These are phyloP conservation scores for Rhagonycha fulva DNA, from an alignment of 2,888 invertebrate species.

Conservation along the genomic window DNA sequence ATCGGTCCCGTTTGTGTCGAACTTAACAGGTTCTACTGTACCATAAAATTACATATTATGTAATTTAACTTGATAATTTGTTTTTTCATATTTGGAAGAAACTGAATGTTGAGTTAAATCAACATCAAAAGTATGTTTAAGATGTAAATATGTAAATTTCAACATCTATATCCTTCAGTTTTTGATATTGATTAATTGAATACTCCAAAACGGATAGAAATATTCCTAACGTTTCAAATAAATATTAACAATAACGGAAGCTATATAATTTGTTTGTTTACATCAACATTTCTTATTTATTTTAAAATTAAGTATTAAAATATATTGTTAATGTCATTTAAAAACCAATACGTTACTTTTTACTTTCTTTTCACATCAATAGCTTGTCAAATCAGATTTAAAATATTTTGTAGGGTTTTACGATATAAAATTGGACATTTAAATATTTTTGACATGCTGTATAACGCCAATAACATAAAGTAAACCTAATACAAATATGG, in stretches of 20 bases:
- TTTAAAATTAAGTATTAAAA: neutral
- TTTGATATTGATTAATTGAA: neutral
- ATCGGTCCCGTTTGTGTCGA: too few species aligned
- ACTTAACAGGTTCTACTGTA: too few species aligned
- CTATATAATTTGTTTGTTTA: neutral
- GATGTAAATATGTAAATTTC: neutral
- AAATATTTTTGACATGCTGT: neutral
- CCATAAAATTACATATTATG: too few species aligned
- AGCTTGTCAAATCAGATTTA: neutral
- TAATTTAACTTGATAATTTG: neutral
- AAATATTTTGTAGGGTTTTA: neutral
- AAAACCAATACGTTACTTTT: neutral
- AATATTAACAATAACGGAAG: neutral
- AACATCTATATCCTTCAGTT: neutral
- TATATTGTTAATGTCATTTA: neutral
- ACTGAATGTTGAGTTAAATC: neutral
- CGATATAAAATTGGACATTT: neutral
- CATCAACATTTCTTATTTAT: neutral
- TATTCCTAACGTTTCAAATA: neutral
- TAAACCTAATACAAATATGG: neutral
- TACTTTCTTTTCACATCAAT: neutral
- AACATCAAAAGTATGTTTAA: neutral
- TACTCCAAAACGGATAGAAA: neutral
- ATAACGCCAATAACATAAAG: neutral
- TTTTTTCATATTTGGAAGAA: neutral